phyloP scores from a whole-genome alignment of 2,888 invertebrate species.

The Atethmia centrago region DNA sequence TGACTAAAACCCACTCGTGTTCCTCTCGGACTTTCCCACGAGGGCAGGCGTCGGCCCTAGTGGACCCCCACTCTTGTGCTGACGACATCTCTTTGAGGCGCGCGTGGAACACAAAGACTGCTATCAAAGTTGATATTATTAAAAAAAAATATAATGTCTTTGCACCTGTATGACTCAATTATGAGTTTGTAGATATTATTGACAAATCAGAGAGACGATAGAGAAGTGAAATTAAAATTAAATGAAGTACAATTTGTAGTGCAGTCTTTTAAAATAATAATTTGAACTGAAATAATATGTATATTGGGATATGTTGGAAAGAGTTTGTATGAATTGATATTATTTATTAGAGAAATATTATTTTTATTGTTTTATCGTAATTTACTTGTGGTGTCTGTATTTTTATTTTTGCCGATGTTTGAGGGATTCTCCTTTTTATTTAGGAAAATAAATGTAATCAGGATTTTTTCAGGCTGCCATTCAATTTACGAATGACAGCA shows the following conservation, averaged over 20 bases:
- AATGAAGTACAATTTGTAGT: neutral
- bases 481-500: constrained; percentile 14
- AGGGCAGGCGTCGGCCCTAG: too few species aligned
- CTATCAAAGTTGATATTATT: too few species aligned
- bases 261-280: constrained; percentile 23
- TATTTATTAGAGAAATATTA: constrained; percentile 50
- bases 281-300: constrained; percentile 18
- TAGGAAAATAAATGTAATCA: constrained; percentile 8
- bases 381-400: constrained; percentile 53
- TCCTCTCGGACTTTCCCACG: too few species aligned
- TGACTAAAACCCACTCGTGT: too few species aligned
- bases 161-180: too few species aligned
- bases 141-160: too few species aligned
- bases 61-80: too few species aligned
- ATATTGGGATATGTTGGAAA: constrained; percentile 5
- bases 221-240: neutral
- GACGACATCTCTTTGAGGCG: too few species aligned
- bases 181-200: too few species aligned
- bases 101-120: too few species aligned
- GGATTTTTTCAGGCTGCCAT: neutral
- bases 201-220: neutral
- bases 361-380: constrained; percentile 40
- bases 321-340: constrained; percentile 41
- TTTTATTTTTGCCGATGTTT: constrained; percentile 25
- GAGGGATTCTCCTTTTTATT: constrained; percentile 8